Evolutionary conservation across 2,797 vertebrate species (phyloP).

Genomic region (Linurgus olivaceus): DNA sequence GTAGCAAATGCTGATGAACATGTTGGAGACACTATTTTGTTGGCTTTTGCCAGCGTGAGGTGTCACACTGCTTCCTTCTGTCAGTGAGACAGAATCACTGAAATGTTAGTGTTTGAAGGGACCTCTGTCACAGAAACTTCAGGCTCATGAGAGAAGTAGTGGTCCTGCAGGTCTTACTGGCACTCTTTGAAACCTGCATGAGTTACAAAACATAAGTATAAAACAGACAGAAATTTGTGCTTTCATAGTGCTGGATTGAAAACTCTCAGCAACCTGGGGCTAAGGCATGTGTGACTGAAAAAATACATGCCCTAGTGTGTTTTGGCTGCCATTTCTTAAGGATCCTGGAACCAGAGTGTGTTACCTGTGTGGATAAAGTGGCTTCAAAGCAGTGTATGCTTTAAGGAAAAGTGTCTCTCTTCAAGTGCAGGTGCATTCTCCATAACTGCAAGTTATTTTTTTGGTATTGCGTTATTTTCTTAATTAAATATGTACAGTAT

Average conservation of each 20-base stretch:
- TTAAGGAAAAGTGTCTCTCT: neutral
- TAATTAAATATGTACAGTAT: neutral
- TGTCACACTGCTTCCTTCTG: neutral
- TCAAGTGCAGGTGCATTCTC: neutral
- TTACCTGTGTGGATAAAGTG: neutral
- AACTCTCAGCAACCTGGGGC: neutral
- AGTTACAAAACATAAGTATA: neutral
- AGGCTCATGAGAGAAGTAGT: neutral
- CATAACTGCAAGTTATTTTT: neutral
- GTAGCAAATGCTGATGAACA: neutral
- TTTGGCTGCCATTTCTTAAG: neutral
- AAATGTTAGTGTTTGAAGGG: neutral
- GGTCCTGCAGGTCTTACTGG: neutral
- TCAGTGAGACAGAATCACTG: neutral
- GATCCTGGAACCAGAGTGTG: neutral
- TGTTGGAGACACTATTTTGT: neutral
- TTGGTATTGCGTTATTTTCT: neutral
- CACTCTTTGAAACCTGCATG: neutral
- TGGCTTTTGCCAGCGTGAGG: neutral
- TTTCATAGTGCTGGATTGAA: neutral
- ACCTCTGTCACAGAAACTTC: neutral
- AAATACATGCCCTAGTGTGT: neutral
- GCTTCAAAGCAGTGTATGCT: accelerated
- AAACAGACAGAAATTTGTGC: neutral
- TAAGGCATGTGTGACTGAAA: neutral